Conservation (phyloP, 2,888 invertebrate species). For the Pegoplata infirma region DNA sequence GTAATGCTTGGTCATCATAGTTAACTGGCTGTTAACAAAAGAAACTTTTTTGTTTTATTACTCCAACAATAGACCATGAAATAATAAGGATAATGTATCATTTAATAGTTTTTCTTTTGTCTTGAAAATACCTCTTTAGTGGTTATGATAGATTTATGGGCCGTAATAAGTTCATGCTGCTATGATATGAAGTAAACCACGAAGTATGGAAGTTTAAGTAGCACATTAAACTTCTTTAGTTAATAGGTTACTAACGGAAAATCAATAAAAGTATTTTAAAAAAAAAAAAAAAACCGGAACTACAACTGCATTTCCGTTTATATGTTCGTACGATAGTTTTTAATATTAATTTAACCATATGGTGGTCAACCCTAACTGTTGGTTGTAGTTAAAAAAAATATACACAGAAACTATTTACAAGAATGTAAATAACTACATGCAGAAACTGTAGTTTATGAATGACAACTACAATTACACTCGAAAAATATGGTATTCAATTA, state of each 20-base stretch:
- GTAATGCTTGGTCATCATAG: neutral
- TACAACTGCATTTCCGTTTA: conserved; percentile 48
- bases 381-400: neutral
- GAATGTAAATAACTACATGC: too few species aligned
- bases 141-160: conserved; percentile 17
- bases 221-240: conserved; percentile 20
- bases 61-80: neutral
- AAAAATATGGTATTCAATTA: too few species aligned
- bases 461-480: too few species aligned
- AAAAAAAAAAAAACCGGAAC: conserved; percentile 27
- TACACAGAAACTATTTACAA: too few species aligned
- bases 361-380: neutral
- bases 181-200: neutral
- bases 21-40: neutral
- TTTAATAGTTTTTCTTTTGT: neutral
- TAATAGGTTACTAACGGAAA: conserved; percentile 21
- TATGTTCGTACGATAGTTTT: neutral
- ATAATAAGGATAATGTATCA: neutral
- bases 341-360: conserved; percentile 30
- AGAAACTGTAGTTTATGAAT: too few species aligned
- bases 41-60: neutral
- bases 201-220: neutral
- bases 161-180: neutral
- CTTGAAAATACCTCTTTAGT: neutral
- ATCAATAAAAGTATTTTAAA: conserved; percentile 17